These are phyloP conservation scores for Anhinga rufa DNA, from an alignment of 2,113 vertebrate genomes.

Conservation along the genomic window DNA sequence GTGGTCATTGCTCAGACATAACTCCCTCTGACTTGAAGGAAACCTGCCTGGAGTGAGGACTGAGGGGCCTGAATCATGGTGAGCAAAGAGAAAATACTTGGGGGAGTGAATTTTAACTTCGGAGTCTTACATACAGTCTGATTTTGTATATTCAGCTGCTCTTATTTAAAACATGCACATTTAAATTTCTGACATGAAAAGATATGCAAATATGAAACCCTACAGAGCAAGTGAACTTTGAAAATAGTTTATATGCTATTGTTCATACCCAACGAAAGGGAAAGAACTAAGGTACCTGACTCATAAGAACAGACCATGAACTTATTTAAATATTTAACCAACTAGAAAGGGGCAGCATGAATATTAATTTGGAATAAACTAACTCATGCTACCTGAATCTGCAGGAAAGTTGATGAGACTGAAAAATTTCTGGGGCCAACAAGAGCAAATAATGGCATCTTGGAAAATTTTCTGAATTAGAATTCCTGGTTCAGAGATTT, in stretches of 20 bases:
- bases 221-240: background rate
- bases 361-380: background rate
- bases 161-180: background rate
- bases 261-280: background rate
- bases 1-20: background rate
- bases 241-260: background rate
- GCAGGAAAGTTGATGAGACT: background rate
- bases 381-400: background rate
- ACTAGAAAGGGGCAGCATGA: background rate
- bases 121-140: background rate
- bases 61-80: background rate
- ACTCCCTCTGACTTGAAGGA: background rate
- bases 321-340: conserved; percentile 3
- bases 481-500: background rate
- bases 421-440: background rate
- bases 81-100: background rate
- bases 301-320: background rate
- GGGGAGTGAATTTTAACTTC: background rate
- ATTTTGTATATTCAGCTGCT: background rate
- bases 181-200: background rate
- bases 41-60: background rate
- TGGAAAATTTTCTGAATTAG: background rate
- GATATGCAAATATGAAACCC: background rate
- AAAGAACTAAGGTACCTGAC: background rate
- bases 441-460: background rate